Evolutionary conservation across 2,888 invertebrate genomes (phyloP), one percentile per base, ranked within the genome.

Genomic region (Amiota mariae): DNA sequence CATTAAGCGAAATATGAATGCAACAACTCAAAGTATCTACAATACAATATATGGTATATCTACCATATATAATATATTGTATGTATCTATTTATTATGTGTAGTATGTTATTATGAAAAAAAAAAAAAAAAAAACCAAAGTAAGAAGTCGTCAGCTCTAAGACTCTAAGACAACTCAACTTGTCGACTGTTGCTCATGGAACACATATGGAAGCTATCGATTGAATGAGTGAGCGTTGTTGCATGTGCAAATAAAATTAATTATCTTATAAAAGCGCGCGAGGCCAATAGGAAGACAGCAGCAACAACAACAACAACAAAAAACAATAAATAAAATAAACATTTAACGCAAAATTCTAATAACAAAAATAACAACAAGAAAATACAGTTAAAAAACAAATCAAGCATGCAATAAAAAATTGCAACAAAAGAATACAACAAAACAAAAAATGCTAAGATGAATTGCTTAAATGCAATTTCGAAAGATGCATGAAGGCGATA

Each of bases 211-310:
- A 11, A 47, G 15, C 12, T 24, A 8, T 48, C 63, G 12, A n/a
- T 18, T 24, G 71, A 48, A 18, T 67, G 36, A 10, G 59, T 13
- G 36, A 36, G 36, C 36, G 36, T 36, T 36, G 51, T 83, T 78
- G 85, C 87, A 88, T 87, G 87, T 81, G 86, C 81, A 87, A 85
- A 82, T 80, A 82, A 87, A 86, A 87, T 87, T 87, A 87, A 87
- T 87, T 88, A 66, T 49, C 11, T 15, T 15, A 59, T 11, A 59
- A 59, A 59, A 47, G 49, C 18, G 24, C 51, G 47, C 77, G 78
- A 75, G 77, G 79, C 77, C 77, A 47, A 70, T 64, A 46, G 57
- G 70, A 56, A 70, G 75, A 75, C 73, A 63, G 66, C 15, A 71
- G 56, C 15, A 67, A 13, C 18, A 61, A 36, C 36, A 47, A 6